phyloP scores from a whole-genome alignment of 2,113 vertebrate genomes.

The Cynoglossus semilaevis region DNA sequence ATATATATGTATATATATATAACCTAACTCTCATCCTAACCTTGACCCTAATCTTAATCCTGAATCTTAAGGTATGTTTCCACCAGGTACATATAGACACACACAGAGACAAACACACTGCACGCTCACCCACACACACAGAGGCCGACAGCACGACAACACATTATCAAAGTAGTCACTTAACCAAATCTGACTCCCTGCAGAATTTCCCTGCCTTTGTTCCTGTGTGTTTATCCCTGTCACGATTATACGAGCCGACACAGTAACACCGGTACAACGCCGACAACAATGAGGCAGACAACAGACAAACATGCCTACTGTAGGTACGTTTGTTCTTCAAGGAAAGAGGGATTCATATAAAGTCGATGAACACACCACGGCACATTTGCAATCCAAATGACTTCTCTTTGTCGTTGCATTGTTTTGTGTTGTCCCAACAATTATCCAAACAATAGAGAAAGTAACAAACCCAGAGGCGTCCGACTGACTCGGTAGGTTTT shows the following conservation, averaged over 20 bases:
- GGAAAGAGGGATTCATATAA: neutral
- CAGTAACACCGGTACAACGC: neutral
- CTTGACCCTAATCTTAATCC: neutral
- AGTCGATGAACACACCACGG: neutral
- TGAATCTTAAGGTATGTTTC: neutral
- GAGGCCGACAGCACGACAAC: constrained; percentile 4
- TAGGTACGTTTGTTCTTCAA: neutral
- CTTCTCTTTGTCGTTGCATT: neutral
- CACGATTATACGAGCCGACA: neutral
- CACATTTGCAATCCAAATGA: neutral
- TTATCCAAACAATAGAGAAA: neutral
- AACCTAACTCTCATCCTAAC: neutral
- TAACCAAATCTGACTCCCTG: neutral
- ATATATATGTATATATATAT: too few relatives aligned
- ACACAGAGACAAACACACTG: neutral
- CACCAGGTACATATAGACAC: neutral
- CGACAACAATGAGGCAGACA: neutral
- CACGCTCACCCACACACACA: constrained; percentile 4
- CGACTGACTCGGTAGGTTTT: constrained; percentile 7
- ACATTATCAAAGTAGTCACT: neutral
- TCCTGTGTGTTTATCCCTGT: neutral
- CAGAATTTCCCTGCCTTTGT: neutral
- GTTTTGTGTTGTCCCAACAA: neutral
- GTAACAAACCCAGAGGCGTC: constrained; percentile 3
- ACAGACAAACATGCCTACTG: neutral